Conservation (phyloP, 2,113 vertebrate genomes). For the Xiphophorus couchianus region DNA sequence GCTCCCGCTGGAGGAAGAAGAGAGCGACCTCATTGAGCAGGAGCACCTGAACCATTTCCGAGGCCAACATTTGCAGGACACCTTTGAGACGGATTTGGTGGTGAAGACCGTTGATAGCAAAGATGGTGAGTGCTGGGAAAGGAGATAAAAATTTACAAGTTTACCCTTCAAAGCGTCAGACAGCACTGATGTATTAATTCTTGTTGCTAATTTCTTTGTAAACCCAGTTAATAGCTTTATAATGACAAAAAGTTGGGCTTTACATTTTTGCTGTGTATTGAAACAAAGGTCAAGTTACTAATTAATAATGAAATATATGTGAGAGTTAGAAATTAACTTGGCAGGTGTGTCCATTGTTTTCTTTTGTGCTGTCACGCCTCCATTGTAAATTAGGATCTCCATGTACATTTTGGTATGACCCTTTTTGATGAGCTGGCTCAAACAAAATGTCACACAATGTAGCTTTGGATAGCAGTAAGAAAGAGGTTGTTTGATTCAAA, state of each 20-base stretch:
- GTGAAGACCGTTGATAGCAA: conserved; percentile 91
- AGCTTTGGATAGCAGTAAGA: conserved; percentile 51
- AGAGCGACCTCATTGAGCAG: conserved; percentile 94
- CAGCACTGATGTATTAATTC: conserved; percentile 16
- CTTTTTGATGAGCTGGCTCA: conserved; percentile 17
- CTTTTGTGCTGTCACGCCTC: conserved; percentile 37
- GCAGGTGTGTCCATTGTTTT: conserved; percentile 36
- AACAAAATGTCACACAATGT: conserved; percentile 14
- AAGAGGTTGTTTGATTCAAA: conserved; percentile 63
- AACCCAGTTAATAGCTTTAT: conserved; percentile 2
- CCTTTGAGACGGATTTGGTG: conserved; percentile 88
- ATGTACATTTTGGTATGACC: conserved; percentile 15
- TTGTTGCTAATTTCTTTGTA: background rate
- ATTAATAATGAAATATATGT: conserved; percentile 16
- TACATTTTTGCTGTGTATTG: background rate
- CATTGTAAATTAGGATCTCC: conserved; percentile 43
- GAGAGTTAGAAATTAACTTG: conserved; percentile 24
- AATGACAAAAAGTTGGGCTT: background rate
- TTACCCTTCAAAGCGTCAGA: background rate
- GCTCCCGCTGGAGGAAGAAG: conserved; percentile 95
- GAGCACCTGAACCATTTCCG: conserved; percentile 92
- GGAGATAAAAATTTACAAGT: background rate
- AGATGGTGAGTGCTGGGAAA: conserved; percentile 87
- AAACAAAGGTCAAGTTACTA: background rate
- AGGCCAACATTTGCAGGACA: conserved; percentile 91